A percentile compares a stretch with the other conserved stretches of the same genome.
phyloP scores from a whole-genome alignment of 2,113 vertebrate genomes.

The Noctilio leporinus region DNA sequence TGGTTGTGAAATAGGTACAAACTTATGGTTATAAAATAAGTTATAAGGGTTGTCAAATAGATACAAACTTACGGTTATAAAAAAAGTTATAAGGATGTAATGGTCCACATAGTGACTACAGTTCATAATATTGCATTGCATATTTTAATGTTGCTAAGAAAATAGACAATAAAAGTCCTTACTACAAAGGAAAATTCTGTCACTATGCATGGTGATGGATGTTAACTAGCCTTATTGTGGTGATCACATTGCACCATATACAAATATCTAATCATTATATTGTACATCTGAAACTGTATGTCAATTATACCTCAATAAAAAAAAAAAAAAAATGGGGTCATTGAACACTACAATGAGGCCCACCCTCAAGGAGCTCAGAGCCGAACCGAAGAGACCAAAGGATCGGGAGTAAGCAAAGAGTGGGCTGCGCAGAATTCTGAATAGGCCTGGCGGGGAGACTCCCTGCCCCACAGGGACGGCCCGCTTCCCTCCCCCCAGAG shows the following conservation, averaged over 20 bases:
- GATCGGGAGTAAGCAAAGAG: neutral
- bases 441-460: neutral
- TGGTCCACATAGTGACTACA: neutral
- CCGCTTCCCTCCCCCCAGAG: neutral
- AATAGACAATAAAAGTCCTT: neutral
- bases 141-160: neutral
- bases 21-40: neutral
- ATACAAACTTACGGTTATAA: neutral
- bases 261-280: neutral
- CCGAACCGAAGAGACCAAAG: neutral
- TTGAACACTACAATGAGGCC: neutral
- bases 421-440: neutral
- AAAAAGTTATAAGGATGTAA: neutral
- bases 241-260: neutral
- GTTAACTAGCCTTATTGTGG: neutral
- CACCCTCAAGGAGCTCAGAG: neutral
- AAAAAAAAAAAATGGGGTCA: neutral
- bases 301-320: neutral
- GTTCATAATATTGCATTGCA: neutral
- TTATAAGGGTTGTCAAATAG: neutral
- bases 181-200: neutral
- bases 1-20: neutral
- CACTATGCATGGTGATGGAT: neutral
- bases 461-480: no score
- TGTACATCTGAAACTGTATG: neutral